Base-by-base conservation (phyloP, 2,888 invertebrate species). In the Stomorhina lunata region DNA sequence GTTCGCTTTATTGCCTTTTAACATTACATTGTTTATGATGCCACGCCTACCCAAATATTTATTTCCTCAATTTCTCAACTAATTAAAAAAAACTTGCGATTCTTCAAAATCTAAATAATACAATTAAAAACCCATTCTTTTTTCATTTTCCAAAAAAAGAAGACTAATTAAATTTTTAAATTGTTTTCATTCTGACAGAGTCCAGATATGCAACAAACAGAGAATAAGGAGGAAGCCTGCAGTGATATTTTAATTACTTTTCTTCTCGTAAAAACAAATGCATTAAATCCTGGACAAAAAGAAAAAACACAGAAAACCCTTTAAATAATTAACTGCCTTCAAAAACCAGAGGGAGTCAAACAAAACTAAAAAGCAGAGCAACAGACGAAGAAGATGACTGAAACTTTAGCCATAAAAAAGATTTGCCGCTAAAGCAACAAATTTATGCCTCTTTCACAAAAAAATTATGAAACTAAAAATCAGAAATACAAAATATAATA, bases 171-270 rank as follows among this genome's bases (percentile, higher is more conserved):
- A 68, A 68, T 68, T 61, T 68, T 77, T 61, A 77, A 61, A 61
- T 50, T 77, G 50, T 68, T 59, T 50, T 17, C 29, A 22, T 15
- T 61, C 9, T n/a, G 27, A 5, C 27, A 32, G 48, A 6, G 15
- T 17, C 9, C 53, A 12, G 29, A 55, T 10, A 25, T 32, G 9
- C 12, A 40, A 9, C 48, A 57, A 55, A 34, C 7, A n/a, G n/a
- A 50, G 40, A 10, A 10, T 3, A 45, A 71, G n/a, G 6, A 57
- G 43, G 75, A 66, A 71, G 82, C 82, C 79, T 79, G 82, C 65
- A 82, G 82, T 82, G 82, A 82, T 82, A 82, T 82, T 82, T 82
- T 82, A 82, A 82, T 82, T 82, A 82, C 79, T 82, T 82, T 82
- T 82, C 57, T 76, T 79, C 77, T 78, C 40, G 37, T 48, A 57